Base-by-base conservation (phyloP, 1,140 invertebrate species). In the Hycleus cichorii region DNA sequence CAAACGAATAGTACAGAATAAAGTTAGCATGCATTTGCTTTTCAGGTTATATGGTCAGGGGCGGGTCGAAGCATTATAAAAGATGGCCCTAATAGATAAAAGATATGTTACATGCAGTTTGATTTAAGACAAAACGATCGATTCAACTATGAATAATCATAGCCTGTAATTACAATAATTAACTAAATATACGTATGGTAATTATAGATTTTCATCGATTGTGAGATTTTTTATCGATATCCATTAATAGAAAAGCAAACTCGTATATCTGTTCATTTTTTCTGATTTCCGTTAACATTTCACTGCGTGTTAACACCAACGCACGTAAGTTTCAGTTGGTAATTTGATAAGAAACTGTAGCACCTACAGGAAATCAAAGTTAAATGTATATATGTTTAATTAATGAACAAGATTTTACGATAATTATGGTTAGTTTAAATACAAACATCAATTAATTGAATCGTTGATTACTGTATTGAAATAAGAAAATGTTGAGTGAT, bases 81-180 rank as follows among this genome's bases (percentile, higher is more conserved):
- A 47, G 54, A 57, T 57, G 54, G 38, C 54, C 54, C 39, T 57
- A 46, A 42, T 49, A 57, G 54, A 57, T 57, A 57, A 57, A 49
- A 39, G 45, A 57, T 39, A 57, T 32, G 32, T 48, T 57, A 57
- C 54, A 43, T 48, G 54, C 54, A 26, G 38, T 49, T 18, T 12
- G 54, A 46, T 57, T 49, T 49, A 49, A 57, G 54, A 57, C 44
- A 57, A 57, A 57, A 39, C 32, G 54, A 57, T 57, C 54, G 54
- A 57, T 57, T 57, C 32, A 4, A 47, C n/a, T 26, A 48, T 57
- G 54, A 48, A 57, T 57, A 57, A 57, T 57, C 54, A 48, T 46
- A 40, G 54, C 12, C 48, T 57, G 54, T 25, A 39, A 39, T 48
- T 49, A 32, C 32, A 42, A 27, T 46, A 32, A 4, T 5, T 5